Base-by-base conservation (phyloP, 1,140 invertebrate genomes). In the Drosophila elegans region DNA sequence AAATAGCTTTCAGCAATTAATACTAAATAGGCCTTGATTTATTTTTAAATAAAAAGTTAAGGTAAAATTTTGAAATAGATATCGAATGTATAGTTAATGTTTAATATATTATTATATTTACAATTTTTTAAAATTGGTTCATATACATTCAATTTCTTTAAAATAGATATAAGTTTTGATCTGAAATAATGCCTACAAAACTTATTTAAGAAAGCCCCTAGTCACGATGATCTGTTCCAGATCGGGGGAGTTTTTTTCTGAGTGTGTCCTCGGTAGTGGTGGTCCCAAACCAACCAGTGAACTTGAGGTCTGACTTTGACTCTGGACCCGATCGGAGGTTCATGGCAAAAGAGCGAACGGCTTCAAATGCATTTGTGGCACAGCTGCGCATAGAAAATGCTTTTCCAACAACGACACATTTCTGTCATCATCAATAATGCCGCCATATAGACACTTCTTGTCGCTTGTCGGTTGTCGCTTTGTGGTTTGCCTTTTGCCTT, bases 391-490 rank as follows among this genome's bases (percentile, higher is more conserved):
- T 68, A 69, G 73, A 84, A 74, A 78, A 79, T 78, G 66, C 52
- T 76, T 77, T 78, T 78, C 64, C 69, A 51, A 62, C 63, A 57
- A 81, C 71, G 83, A 89, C 83, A 89, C 84, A 83, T 88, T 88
- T 89, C 84, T 88, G 84, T 89, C 83, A 88, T 80, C 83, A 88
- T 86, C 83, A 86, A 86, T 86, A 86, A 86, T 88, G 84, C 84
- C 83, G 83, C 80, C 84, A 76, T 80, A 67, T 71, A 73, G 75
- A 62, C 71, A 73, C 68, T 84, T 77, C 67, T 74, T 59, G 66
- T 48, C 60, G 53, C 56, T 59, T 81, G 46, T 36, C 69, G 44
- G 39, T 51, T 63, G n/a, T 39, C 48, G 60, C 59, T 74, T 74
- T 74, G 69, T 55, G 59, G 71, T 51, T 60, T 53, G 60, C 83